These are phyloP conservation scores for Serinus canaria DNA, from an alignment of 2,113 vertebrate genomes.

Conservation along the genomic window DNA sequence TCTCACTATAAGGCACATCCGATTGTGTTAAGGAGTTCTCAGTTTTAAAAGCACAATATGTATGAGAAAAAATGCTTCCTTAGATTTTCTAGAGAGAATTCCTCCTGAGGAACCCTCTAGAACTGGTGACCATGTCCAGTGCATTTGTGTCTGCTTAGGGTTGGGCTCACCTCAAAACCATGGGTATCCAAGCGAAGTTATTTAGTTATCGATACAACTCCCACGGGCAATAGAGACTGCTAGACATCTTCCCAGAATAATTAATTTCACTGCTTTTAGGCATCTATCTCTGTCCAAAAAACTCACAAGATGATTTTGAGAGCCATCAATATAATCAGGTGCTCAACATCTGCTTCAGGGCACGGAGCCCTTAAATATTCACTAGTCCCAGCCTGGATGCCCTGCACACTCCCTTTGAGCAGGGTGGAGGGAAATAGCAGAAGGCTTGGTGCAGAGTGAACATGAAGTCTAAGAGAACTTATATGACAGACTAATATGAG, in stretches of 20 bases:
- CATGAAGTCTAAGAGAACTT: not conserved
- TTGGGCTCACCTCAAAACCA: not conserved
- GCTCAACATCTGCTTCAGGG: not conserved
- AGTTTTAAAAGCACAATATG: not conserved
- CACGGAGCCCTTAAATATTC: not conserved
- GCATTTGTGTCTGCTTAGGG: not conserved
- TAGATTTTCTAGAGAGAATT: not conserved
- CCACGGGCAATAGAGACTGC: not conserved
- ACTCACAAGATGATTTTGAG: not conserved
- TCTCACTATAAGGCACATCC: not conserved
- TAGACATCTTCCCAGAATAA: not conserved
- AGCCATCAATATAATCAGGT: not conserved
- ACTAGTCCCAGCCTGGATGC: not conserved
- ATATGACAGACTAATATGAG: not conserved
- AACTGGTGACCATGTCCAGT: not conserved
- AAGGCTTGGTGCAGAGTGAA: not conserved
- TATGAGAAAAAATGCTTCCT: not conserved
- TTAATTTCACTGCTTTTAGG: not conserved
- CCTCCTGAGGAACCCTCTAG: not conserved
- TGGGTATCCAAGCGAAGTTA: not conserved
- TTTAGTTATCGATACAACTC: not conserved
- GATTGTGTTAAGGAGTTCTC: not conserved
- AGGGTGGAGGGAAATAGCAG: not conserved
- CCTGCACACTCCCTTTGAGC: not conserved
- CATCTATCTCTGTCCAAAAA: not conserved